These are phyloP conservation scores for Gymnocypris eckloni DNA, from an alignment of 2,797 vertebrate genomes.

Conservation along the genomic window DNA sequence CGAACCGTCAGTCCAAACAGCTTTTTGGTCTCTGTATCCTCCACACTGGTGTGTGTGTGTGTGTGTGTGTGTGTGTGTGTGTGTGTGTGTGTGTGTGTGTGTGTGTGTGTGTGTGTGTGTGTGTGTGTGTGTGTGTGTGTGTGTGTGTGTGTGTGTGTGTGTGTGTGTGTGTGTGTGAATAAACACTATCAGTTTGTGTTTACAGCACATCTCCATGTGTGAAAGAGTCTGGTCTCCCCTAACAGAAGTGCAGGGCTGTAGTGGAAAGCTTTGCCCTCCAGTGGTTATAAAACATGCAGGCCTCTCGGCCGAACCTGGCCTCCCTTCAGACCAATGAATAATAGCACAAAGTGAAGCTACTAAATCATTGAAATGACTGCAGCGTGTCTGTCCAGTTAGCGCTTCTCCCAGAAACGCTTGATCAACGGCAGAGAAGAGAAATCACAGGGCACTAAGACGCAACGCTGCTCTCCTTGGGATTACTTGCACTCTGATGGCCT, in stretches of 20 bases:
- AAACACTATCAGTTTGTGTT: constrained; percentile 49
- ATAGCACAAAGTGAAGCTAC: constrained; percentile 78
- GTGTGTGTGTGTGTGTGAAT: constrained; percentile 17
- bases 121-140: constrained; percentile 16
- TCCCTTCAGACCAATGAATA: constrained; percentile 78
- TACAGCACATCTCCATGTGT: constrained; percentile 67
- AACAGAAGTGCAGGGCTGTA: constrained; percentile 71
- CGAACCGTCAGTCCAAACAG: constrained; percentile 27
- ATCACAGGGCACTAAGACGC: constrained; percentile 48
- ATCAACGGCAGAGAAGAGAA: constrained; percentile 71
- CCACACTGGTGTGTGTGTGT: constrained; percentile 20
- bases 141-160: constrained; percentile 16
- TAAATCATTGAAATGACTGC: constrained; percentile 78
- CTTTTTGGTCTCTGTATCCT: neutral
- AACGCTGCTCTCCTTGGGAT: constrained; percentile 45
- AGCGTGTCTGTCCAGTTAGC: constrained; percentile 65
- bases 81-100: constrained; percentile 16
- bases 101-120: constrained; percentile 16
- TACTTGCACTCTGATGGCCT: constrained; percentile 58
- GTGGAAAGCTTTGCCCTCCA: constrained; percentile 75
- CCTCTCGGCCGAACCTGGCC: constrained; percentile 73
- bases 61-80: constrained; percentile 15
- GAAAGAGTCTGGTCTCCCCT: constrained; percentile 66
- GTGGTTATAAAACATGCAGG: constrained; percentile 79
- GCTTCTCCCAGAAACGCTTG: constrained; percentile 66